phyloP scores from a whole-genome alignment of 2,113 vertebrate genomes.

The Notothenia rossii region DNA sequence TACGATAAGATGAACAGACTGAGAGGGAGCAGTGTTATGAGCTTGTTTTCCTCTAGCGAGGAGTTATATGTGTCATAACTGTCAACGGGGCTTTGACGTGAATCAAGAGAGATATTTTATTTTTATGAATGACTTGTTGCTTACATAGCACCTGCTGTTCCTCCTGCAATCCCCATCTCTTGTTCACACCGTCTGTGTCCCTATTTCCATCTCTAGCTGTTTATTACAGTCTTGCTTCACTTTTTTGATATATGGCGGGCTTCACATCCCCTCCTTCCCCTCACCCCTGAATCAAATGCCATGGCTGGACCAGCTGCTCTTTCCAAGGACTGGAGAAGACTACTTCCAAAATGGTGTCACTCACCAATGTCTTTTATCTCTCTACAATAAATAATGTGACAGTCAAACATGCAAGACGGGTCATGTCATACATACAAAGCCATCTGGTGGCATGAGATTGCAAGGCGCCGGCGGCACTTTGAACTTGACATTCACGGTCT shows the following conservation, averaged over 20 bases:
- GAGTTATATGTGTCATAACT: conserved; percentile 49
- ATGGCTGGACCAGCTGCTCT: conserved; percentile 70
- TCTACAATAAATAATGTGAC: conserved; percentile 73
- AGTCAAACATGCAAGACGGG: conserved; percentile 58
- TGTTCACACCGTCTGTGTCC: conserved; percentile 56
- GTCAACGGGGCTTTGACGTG: conserved; percentile 48
- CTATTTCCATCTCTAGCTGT: conserved; percentile 52
- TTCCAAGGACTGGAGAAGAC: conserved; percentile 56
- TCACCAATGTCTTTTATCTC: conserved; percentile 71
- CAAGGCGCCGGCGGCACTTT: conserved; percentile 47
- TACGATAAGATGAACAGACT: conserved; percentile 47
- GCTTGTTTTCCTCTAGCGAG: conserved; percentile 54
- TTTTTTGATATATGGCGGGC: conserved; percentile 55
- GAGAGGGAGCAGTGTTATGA: conserved; percentile 52
- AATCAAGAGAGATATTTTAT: conserved; percentile 65
- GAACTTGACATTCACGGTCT: conserved; percentile 58
- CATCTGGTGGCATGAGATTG: conserved; percentile 46
- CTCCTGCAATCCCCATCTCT: conserved; percentile 49
- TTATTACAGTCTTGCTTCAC: conserved; percentile 49
- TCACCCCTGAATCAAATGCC: conserved; percentile 69
- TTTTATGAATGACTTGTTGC: conserved; percentile 48
- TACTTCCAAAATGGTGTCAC: conserved; percentile 65
- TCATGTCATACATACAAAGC: conserved; percentile 45
- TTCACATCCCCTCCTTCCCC: conserved; percentile 44
- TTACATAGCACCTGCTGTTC: conserved; percentile 42